Base-by-base conservation (phyloP, 2,797 vertebrate genomes). In the Sylvia borin region DNA sequence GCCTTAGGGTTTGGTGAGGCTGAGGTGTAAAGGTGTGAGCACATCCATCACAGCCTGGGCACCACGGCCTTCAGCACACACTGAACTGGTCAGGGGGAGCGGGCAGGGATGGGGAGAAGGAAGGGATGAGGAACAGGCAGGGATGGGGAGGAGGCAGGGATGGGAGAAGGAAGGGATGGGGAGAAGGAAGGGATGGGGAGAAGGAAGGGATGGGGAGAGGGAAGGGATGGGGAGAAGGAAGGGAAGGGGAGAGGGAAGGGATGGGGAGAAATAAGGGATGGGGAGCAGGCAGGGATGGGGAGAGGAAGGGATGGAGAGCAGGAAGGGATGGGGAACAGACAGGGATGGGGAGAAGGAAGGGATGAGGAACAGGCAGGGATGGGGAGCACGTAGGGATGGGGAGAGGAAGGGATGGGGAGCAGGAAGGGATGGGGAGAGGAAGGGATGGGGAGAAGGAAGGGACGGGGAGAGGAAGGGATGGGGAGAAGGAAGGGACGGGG, bases 21-120 rank as follows among this genome's bases (percentile, higher is more conserved):
- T 16, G 72, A 94, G 87, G 93, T 90, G 88, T 43, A 93, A 90
- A 93, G 85, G 95, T 90, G 89, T 57, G 92, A 90, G 90, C 79
- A 92, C 82, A 79, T 38, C 78, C 25, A 88, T 73, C 91, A 68
- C 68, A 43, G 76, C 1, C 1, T 50, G 77, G 93, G 85, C 89
- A 90, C 75, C 15, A 19, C 73, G 90, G 94, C 92, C 87, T 86
- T 57, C 74, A 84, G 71, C 78, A 73, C 66, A 14, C 25, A 10
- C 73, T 42, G 27, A 90, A 61, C 58, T 50, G 13, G 57, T n/a
- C 26, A 7, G n/a, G 75, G 83, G 53, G 43, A 66, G 1, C 34
- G 16, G 65, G 31, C 2, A 66, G 32, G 31, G 31, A 42, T 42
- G 71, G 36, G 57, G 42, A 66, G 0, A 25, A 36, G 45, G 31